A percentile compares a stretch with the other conserved stretches of the same genome.
phyloP scores from a whole-genome alignment of 2,113 vertebrate genomes.

The Macheiramphus alcinus region DNA sequence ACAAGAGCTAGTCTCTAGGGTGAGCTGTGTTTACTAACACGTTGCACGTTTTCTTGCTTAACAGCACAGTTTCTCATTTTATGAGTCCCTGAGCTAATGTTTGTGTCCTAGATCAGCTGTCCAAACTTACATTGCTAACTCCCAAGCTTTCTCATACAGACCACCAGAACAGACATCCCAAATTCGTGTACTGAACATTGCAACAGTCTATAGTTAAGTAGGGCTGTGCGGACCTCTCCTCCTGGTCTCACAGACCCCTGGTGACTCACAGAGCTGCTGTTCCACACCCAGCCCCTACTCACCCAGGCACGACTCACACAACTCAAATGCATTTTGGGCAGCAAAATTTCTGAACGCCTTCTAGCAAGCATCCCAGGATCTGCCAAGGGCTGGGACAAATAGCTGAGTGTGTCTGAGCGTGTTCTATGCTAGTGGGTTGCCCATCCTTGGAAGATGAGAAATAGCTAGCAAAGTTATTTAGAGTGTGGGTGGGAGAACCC shows the following conservation, averaged over 20 bases:
- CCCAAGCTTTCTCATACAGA: background rate
- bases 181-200: background rate
- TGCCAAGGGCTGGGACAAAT: background rate
- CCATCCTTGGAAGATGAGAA: background rate
- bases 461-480: background rate
- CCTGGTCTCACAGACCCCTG: background rate
- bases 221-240: background rate
- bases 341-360: background rate
- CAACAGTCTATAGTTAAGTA: background rate
- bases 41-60: constrained; percentile 33
- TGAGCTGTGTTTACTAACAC: constrained; percentile 21
- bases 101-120: background rate
- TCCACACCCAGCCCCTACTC: background rate
- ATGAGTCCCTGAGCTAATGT: background rate
- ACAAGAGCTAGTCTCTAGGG: constrained; percentile 36
- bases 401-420: background rate
- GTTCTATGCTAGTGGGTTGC: background rate
- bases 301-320: background rate
- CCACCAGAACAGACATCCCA: background rate
- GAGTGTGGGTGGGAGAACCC: background rate
- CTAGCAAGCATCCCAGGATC: background rate
- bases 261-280: background rate
- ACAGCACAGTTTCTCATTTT: constrained; percentile 5
- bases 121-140: background rate
- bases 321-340: background rate